Percentiles rank a stretch among this genome's conserved stretches.
phyloP scores from a whole-genome alignment of 2,113 vertebrate species.

The Capreolus pygargus region DNA sequence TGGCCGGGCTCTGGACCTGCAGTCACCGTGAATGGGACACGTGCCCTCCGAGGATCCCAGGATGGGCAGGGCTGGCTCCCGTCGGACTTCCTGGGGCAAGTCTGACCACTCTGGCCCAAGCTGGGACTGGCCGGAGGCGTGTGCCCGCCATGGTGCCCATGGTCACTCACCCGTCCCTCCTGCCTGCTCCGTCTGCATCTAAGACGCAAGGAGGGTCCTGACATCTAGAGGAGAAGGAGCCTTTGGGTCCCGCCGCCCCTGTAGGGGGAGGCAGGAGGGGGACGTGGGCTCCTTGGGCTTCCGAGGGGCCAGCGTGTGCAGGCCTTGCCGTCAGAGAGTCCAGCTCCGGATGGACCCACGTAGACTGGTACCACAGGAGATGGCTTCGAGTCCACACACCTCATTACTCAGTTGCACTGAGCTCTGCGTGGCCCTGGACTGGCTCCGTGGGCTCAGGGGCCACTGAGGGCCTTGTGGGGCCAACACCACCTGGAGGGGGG shows the following conservation, averaged over 20 bases:
- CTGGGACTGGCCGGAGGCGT: not conserved
- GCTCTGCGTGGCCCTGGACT: not conserved
- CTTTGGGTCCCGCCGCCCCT: no score
- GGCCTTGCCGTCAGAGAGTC: not conserved
- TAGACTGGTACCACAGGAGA: not conserved
- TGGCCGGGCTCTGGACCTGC: not conserved
- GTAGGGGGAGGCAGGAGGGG: not conserved
- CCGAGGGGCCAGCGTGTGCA: not conserved
- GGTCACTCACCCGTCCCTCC: not conserved
- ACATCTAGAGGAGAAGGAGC: not conserved
- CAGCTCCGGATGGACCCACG: accelerated
- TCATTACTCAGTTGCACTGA: not conserved
- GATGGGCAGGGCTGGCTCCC: not conserved
- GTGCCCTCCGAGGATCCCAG: not conserved
- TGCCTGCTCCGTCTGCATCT: not conserved
- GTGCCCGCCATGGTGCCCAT: not conserved
- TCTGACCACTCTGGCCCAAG: not conserved
- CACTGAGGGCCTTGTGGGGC: not conserved
- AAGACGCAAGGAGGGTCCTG: not conserved
- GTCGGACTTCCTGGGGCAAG: not conserved
- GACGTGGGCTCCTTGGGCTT: not conserved
- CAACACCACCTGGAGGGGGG: not conserved
- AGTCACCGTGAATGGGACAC: not conserved
- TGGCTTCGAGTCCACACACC: not conserved
- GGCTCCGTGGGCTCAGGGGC: not conserved